Percentiles rank a stretch among this genome's conserved stretches.
Evolutionary conservation across 2,113 vertebrate genomes (phyloP).

Genomic region (Gymnarchus niloticus): DNA sequence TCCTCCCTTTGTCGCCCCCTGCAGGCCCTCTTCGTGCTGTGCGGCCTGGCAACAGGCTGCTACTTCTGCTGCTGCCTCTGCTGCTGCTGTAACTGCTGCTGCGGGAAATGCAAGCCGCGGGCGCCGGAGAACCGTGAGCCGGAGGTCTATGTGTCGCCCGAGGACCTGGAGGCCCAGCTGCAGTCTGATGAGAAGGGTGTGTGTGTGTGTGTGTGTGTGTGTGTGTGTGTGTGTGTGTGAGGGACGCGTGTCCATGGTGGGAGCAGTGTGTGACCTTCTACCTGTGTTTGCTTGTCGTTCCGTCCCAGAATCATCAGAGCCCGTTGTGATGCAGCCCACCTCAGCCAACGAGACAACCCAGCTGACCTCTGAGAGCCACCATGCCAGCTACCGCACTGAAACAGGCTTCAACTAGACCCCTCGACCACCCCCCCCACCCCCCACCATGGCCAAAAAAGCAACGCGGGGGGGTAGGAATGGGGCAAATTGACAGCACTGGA

Average conservation of each 20-base stretch:
- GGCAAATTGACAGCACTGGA: neutral
- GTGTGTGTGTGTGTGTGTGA: neutral
- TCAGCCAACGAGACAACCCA: slow-evolving; percentile 96
- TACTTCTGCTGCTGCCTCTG: slow-evolving; percentile 99
- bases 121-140: slow-evolving; percentile 82
- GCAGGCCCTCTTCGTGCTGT: slow-evolving; percentile 90
- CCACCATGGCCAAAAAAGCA: neutral
- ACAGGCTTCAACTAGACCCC: slow-evolving; percentile 81
- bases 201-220: slow-evolving; percentile 12
- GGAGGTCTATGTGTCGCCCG: slow-evolving; percentile 91
- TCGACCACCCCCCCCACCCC: neutral
- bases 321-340: slow-evolving; percentile 84
- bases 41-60: slow-evolving; percentile 90
- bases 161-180: slow-evolving; percentile 96
- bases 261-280: neutral
- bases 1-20: neutral
- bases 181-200: slow-evolving; percentile 94
- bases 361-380: slow-evolving; percentile 87
- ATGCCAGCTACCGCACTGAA: slow-evolving; percentile 89
- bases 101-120: slow-evolving; percentile 92
- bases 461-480: neutral
- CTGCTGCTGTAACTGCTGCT: slow-evolving; percentile 99
- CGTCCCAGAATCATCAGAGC: slow-evolving; percentile 76
- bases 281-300: neutral
- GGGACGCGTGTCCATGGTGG: neutral